Conservation (phyloP, 2,797 vertebrate species). For the Lacerta bilineata region DNA sequence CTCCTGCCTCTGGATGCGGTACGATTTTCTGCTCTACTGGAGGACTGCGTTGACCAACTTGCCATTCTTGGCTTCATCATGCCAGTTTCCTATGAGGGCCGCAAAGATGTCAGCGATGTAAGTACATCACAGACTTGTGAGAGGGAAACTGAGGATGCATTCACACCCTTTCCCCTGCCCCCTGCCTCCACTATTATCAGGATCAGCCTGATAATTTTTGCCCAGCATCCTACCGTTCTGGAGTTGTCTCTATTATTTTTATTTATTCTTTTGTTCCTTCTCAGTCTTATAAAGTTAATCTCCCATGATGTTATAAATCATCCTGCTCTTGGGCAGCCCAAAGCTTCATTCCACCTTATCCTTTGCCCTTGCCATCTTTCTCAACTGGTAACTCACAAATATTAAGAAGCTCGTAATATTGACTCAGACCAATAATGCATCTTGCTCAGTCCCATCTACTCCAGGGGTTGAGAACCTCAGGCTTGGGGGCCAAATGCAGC, state of each 20-base stretch:
- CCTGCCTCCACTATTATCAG: background rate
- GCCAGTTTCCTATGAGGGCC: slow-evolving; percentile 52
- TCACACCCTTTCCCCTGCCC: too few relatives aligned
- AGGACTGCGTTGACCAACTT: slow-evolving; percentile 83
- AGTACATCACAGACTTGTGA: background rate
- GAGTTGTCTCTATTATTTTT: background rate
- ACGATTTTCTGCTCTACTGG: slow-evolving; percentile 80
- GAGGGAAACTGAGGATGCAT: background rate
- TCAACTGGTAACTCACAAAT: background rate
- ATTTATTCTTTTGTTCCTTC: background rate
- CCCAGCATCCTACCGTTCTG: background rate
- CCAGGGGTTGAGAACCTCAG: background rate
- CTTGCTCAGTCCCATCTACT: background rate
- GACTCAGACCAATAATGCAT: background rate
- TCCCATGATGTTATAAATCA: background rate
- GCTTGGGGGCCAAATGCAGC: too few relatives aligned
- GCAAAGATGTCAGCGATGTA: slow-evolving; percentile 64
- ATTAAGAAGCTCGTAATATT: background rate
- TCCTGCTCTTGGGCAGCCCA: too few relatives aligned
- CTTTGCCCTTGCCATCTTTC: slow-evolving; percentile 4
- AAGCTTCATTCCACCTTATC: background rate
- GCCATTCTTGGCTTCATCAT: slow-evolving; percentile 82
- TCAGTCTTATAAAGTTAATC: background rate
- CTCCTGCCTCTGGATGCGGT: slow-evolving; percentile 76
- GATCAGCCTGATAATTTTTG: background rate